Conservation (phyloP, 2,797 vertebrate genomes). For the Pseudocheirus occidentalis region DNA sequence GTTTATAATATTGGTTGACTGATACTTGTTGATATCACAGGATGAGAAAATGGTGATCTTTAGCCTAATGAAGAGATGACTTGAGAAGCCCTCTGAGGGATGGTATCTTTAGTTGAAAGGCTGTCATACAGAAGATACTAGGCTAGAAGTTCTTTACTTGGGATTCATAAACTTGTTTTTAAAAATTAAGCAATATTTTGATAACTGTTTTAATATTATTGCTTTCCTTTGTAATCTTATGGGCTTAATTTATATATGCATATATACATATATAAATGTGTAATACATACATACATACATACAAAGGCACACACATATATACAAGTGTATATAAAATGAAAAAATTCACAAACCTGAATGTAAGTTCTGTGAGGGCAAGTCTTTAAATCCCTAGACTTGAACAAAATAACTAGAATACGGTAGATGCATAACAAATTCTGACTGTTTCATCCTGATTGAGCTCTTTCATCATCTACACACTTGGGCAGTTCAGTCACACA, state of each 20-base stretch:
- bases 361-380: too few relatives aligned
- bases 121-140: neutral
- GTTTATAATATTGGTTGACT: neutral
- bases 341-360: too few relatives aligned
- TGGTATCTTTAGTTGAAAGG: neutral
- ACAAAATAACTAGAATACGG: too few relatives aligned
- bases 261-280: too few relatives aligned
- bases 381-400: too few relatives aligned
- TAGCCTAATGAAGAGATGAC: neutral
- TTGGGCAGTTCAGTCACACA: too few relatives aligned
- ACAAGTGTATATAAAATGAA: too few relatives aligned
- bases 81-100: neutral
- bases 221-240: neutral
- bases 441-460: too few relatives aligned
- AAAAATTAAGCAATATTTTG: neutral
- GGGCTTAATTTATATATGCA: neutral
- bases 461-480: too few relatives aligned
- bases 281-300: too few relatives aligned
- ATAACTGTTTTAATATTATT: neutral
- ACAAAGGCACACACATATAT: too few relatives aligned
- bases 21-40: neutral
- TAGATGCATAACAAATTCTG: too few relatives aligned
- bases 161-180: neutral
- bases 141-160: neutral
- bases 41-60: neutral